Evolutionary conservation across 2,888 invertebrate genomes (phyloP).

Genomic region (Andrena praecox): DNA sequence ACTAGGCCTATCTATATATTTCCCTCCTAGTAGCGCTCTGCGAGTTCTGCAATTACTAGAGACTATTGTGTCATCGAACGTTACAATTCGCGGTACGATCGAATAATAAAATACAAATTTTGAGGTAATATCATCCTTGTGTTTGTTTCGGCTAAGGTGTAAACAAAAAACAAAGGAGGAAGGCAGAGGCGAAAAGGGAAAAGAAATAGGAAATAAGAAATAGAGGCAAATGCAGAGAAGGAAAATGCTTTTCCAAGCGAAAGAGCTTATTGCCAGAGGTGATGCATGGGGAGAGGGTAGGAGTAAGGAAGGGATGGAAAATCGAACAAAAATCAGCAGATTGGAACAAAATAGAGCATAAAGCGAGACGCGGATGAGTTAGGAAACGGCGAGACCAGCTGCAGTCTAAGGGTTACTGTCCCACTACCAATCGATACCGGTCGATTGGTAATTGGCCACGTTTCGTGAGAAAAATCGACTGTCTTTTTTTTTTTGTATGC

Average conservation of each 20-base stretch:
- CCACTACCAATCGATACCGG: constrained; percentile 72
- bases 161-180: constrained; percentile 16
- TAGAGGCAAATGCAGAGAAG: constrained; percentile 13
- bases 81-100: constrained; percentile 26
- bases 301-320: constrained; percentile 21
- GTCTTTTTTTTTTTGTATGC: constrained; percentile 61
- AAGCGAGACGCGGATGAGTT: constrained; percentile 51
- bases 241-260: background rate
- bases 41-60: constrained; percentile 67
- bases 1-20: constrained; percentile 49
- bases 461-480: constrained; percentile 55
- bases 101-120: constrained; percentile 30
- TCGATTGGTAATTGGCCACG: constrained; percentile 66
- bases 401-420: constrained; percentile 66
- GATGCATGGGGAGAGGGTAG: background rate
- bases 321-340: constrained; percentile 44
- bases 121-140: constrained; percentile 17
- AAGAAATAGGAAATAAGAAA: constrained; percentile 11
- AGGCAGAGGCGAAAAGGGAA: background rate
- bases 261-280: background rate
- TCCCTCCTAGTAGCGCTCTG: constrained; percentile 39
- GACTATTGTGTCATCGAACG: constrained; percentile 36
- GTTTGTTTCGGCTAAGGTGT: constrained; percentile 5
- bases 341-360: constrained; percentile 45
- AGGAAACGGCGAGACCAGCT: constrained; percentile 76